Conservation (phyloP, 2,113 vertebrate species). For the Erpornis zantholeuca region DNA sequence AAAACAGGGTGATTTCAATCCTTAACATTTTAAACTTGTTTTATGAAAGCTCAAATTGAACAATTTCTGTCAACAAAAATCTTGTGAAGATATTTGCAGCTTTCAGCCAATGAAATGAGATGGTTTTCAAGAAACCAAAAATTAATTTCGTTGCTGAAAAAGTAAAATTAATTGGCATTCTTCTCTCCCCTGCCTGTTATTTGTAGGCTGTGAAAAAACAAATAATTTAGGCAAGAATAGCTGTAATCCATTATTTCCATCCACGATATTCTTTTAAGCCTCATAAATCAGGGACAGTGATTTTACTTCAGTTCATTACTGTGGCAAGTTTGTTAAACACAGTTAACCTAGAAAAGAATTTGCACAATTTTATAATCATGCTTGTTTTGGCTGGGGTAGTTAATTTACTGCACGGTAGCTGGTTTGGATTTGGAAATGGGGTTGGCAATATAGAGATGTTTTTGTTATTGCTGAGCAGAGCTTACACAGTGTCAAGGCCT, state of each 20-base stretch:
- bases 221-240: neutral
- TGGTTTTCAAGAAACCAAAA: neutral
- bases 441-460: fast-evolving
- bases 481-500: neutral
- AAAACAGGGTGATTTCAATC: neutral
- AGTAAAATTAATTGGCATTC: neutral
- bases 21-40: neutral
- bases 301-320: neutral
- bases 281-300: neutral
- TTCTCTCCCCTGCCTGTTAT: neutral
- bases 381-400: neutral
- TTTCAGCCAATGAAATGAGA: neutral
- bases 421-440: neutral
- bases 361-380: neutral
- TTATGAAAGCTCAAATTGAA: neutral
- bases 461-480: neutral
- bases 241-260: neutral
- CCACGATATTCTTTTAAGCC: neutral
- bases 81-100: neutral
- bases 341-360: neutral
- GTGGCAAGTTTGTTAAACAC: neutral
- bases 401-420: neutral
- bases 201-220: neutral
- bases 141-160: neutral
- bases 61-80: neutral